Conservation (phyloP, 2,888 invertebrate species). For the Drosophila birchii region DNA sequence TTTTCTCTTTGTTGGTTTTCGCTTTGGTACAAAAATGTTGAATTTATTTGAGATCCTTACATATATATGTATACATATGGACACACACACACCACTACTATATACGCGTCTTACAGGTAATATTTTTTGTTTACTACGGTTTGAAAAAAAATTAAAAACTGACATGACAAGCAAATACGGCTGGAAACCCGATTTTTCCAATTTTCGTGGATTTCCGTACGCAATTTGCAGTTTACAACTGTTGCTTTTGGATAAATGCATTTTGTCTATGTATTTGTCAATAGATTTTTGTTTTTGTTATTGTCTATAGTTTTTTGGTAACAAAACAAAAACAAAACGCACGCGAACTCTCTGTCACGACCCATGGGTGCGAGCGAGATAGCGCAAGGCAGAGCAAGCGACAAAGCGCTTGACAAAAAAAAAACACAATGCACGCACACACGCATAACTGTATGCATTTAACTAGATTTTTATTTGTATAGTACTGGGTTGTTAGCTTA, state of each 20-base stretch:
- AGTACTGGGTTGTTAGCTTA: constrained; percentile 9
- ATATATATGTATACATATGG: background rate
- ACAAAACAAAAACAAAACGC: constrained; percentile 69
- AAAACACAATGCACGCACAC: constrained; percentile 14
- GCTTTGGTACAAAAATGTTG: background rate
- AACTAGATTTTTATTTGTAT: constrained; percentile 19
- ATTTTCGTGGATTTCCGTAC: constrained; percentile 4
- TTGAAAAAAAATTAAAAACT: background rate
- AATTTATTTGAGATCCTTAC: constrained; percentile 1
- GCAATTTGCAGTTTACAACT: constrained; percentile 37
- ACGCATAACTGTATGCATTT: background rate
- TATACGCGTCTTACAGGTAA: constrained; percentile 15
- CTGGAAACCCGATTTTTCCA: constrained; percentile 5
- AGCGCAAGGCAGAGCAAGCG: background rate
- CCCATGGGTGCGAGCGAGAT: constrained; percentile 14
- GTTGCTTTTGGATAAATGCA: constrained; percentile 39
- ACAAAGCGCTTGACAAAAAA: constrained; percentile 60
- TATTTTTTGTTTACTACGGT: constrained; percentile 27
- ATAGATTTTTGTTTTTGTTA: constrained; percentile 39
- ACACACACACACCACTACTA: constrained; percentile 1
- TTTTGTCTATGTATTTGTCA: constrained; percentile 43
- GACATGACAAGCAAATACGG: constrained; percentile 14
- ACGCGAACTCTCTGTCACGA: constrained; percentile 22
- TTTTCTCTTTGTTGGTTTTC: background rate
- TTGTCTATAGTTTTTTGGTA: constrained; percentile 51